Evolutionary conservation across 35 echinoderm and acorn worm species (phyloP).

Genomic region (Ptychodera flava): DNA sequence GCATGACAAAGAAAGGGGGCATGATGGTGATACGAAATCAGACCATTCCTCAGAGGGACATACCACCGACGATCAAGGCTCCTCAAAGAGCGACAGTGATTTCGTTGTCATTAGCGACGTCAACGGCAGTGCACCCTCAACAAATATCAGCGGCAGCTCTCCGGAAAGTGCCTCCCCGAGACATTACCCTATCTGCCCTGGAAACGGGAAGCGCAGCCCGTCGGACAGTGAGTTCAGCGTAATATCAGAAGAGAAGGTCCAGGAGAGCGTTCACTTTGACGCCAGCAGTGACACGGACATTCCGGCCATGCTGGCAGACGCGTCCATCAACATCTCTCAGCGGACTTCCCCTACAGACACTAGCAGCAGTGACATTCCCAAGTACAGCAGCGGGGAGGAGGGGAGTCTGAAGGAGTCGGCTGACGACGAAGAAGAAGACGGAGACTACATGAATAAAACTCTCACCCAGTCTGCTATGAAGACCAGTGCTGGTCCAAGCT

Average conservation of each 20-base stretch:
- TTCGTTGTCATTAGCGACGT: slow-evolving; percentile 97
- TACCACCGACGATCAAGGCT: slow-evolving; percentile 43
- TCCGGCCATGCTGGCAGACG: slow-evolving; percentile 26
- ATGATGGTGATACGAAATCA: slow-evolving; percentile 38
- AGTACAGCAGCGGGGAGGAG: neutral
- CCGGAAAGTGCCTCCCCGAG: slow-evolving; percentile 82
- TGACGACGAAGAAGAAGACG: neutral
- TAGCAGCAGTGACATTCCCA: neutral
- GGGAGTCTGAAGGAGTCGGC: neutral
- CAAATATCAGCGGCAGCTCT: slow-evolving; percentile 63
- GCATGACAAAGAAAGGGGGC: neutral
- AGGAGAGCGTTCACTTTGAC: slow-evolving; percentile 43
- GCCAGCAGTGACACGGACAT: slow-evolving; percentile 44
- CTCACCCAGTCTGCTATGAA: neutral
- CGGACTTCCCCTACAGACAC: slow-evolving; percentile 83
- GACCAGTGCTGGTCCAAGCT: neutral
- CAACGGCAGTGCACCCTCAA: slow-evolving; percentile 74
- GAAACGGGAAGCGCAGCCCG: slow-evolving; percentile 91
- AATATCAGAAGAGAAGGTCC: slow-evolving; percentile 79
- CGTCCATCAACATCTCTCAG: slow-evolving; percentile 42
- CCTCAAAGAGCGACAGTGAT: slow-evolving; percentile 84
- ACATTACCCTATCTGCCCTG: slow-evolving; percentile 68
- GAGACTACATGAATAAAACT: neutral
- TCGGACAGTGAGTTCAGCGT: slow-evolving; percentile 97
- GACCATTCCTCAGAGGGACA: slow-evolving; percentile 36